Base-by-base conservation (phyloP, 2,888 invertebrate genomes). In the Sepioteuthis lessoniana region DNA sequence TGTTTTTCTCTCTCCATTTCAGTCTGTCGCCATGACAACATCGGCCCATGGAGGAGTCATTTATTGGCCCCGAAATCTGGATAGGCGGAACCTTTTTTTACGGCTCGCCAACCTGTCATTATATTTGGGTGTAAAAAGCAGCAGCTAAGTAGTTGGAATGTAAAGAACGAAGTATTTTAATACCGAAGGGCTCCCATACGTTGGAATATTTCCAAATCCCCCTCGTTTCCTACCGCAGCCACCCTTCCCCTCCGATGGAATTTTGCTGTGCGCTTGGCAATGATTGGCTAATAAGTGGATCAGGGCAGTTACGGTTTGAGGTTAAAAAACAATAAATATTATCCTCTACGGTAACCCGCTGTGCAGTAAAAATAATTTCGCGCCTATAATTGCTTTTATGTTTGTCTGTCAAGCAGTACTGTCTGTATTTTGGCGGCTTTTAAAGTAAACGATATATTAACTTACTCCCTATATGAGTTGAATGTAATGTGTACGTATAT, bases 281-380 rank as follows among this genome's bases (percentile, higher is more conserved):
- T 8, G 76, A 76, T 76, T 76, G 76, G 76, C 76, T 76, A 31
- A 76, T 76, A 76, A 76, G 31, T 76, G n/a, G n/a, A n/a, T 76
- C 76, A 76, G 76, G 76, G 76, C 76, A 76, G 76, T 16, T 31
- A 76, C 76, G 76, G 76, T n/a, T 76, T 76, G n/a, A 76, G n/a
- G 76, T 76, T n/a, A 76, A 76, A 31, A 76, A 76, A 76, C 76
- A 76, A 76, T 76, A 76, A 76, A 76, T 76, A 76, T 76, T 76
- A n/a, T 13, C 31, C 31, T 76, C 76, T 76, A 31, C n/a, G 55
- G 55, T 55, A 55, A 55, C 55, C 55, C 55, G 55, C 55, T 55
- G 55, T 5, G 55, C 25, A 25, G 21, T 21, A 55, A 55, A 55
- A 55, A 55, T 55, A 55, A 55, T 55, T 25, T 55, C 21, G 7